Evolutionary conservation across 2,797 vertebrate genomes (phyloP), one percentile per base, ranked within the genome.

Genomic region (Hephaestus fuliginosus): DNA sequence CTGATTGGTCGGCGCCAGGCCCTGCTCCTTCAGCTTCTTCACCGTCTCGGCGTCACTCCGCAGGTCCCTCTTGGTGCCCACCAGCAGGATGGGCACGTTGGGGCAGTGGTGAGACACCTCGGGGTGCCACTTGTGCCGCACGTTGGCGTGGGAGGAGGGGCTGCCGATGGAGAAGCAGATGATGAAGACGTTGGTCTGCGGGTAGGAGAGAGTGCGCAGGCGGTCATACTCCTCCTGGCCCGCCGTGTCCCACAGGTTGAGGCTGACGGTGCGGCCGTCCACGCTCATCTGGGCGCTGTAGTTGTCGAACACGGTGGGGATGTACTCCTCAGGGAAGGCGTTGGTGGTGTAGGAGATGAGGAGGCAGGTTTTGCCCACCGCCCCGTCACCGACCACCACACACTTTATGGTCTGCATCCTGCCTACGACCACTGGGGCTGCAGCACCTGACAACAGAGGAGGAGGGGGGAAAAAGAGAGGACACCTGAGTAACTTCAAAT

Each of bases 391-490:
- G 67, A 98, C 97, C 28, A 98, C 97, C 74, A 99, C 97, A 65
- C 97, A 99, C 95, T 98, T 99, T 91, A 98, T 98, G 5, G 96
- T 98, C 96, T 98, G 97, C 97, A 98, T 98, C 87, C 96, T 98
- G 97, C 87, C 94, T 95, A 92, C 92, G 93, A 95, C 93, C 94
- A 93, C 94, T 93, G 89, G 87, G 93, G 90, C 93, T 95, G 94
- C 91, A 92, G 93, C 92, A 95, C 95, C 95, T 96, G 86, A 73
- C 67, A 83, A 88, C 67, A 91, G 7, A 71, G 25, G 25, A 25
- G 25, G 25, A 25, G 25, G 25, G 25, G 25, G 25, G 25, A 25
- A 25, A 36, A 61, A 72, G 67, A 65, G 76, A 78, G 51, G 8
- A 49, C 46, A 87, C 62, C 84, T 86, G 74, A 49, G 20, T 85